A percentile compares a stretch with the other conserved stretches of the same genome.
Evolutionary conservation across 2,888 invertebrate genomes (phyloP).

Genomic region (Chironomus riparius): DNA sequence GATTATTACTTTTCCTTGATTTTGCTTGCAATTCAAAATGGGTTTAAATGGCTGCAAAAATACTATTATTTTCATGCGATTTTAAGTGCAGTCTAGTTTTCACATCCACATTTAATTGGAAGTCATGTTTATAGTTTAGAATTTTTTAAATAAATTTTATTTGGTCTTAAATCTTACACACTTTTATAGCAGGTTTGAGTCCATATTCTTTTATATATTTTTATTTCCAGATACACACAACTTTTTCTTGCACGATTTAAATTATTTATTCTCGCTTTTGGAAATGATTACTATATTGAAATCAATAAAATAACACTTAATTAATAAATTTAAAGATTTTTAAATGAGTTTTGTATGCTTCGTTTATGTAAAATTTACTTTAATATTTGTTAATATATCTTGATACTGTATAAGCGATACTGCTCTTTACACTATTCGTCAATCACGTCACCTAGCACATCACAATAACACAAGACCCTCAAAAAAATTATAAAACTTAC

Average conservation of each 20-base stretch:
- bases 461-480: no score
- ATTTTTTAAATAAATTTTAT: not conserved
- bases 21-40: conserved; percentile 19
- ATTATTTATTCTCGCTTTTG: conserved; percentile 4
- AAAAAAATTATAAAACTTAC: no score
- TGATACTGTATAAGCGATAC: conserved; percentile 1
- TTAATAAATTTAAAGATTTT: conserved; percentile 15
- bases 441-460: not conserved
- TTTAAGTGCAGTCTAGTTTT: not conserved
- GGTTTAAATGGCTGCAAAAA: conserved; percentile 13
- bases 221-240: conserved; percentile 13
- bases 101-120: not conserved
- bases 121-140: not conserved
- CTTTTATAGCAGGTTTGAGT: conserved; percentile 19
- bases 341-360: conserved; percentile 9
- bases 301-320: conserved; percentile 26
- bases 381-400: conserved; percentile 8
- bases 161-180: conserved; percentile 16
- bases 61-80: not conserved
- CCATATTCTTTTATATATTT: conserved; percentile 26
- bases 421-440: not conserved
- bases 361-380: conserved; percentile 14
- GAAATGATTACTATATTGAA: not conserved
- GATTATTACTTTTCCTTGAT: conserved; percentile 26
- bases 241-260: conserved; percentile 7